Conservation (phyloP, 37 sponge, comb jelly and placozoan genomes). For the Petrosia ficiformis region DNA sequence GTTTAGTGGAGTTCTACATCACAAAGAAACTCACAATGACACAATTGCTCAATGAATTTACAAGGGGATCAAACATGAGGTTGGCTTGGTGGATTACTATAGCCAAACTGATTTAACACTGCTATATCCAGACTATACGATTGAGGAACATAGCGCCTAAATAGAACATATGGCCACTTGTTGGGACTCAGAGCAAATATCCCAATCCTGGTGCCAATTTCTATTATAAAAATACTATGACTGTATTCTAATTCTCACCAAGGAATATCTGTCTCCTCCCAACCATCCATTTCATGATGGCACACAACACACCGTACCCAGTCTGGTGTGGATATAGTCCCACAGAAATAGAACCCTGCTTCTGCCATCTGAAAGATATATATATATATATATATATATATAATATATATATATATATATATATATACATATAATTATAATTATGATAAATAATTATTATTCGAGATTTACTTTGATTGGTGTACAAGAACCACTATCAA, state of each 20-base stretch:
- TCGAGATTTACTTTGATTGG: constrained; percentile 38
- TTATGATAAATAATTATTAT: not conserved
- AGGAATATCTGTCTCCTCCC: constrained; percentile 71
- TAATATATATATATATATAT: not conserved
- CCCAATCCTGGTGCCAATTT: no score
- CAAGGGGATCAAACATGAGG: no score
- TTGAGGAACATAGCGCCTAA: no score
- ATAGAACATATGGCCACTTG: no score
- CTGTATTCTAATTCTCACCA: no score
- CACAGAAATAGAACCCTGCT: constrained; percentile 78
- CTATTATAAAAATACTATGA: no score
- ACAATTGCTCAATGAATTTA: no score
- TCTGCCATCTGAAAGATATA: constrained; percentile 55
- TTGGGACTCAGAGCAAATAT: no score
- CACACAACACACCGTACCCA: constrained; percentile 75
- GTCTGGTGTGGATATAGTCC: constrained; percentile 43
- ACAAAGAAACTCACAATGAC: no score
- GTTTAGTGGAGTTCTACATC: no score
- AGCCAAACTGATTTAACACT: no score
- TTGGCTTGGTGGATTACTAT: not conserved
- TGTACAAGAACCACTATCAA: constrained; percentile 51
- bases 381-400: not conserved
- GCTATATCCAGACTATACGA: no score
- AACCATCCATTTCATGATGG: constrained; percentile 74
- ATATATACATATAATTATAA: not conserved